A percentile compares a stretch with the other conserved stretches of the same genome.
Evolutionary conservation across 2,797 vertebrate genomes (phyloP).

Genomic region (Balearica regulorum): DNA sequence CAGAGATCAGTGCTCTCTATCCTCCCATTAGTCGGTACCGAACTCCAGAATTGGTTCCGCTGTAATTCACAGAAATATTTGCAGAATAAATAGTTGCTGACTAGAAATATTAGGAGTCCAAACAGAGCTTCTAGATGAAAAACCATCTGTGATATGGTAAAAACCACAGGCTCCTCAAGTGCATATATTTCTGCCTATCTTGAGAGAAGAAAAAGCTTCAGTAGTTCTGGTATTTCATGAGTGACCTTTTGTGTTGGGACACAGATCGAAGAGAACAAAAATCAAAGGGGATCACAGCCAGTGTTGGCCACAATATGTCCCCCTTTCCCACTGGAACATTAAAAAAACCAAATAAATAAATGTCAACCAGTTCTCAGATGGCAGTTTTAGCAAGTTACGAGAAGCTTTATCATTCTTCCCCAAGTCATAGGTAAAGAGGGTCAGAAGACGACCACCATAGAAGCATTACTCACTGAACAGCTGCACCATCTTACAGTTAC

Average conservation of each 20-base stretch:
- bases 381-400: background rate
- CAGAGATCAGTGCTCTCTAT: background rate
- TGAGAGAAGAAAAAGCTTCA: background rate
- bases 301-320: background rate
- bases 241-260: background rate
- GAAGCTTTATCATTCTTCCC: background rate
- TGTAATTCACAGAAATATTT: background rate
- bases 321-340: background rate
- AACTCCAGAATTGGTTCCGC: background rate
- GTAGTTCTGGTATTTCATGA: background rate
- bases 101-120: background rate
- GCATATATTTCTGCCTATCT: background rate
- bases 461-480: background rate
- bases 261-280: constrained; percentile 7
- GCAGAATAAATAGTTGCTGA: background rate
- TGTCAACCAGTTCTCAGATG: background rate
- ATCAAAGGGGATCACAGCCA: background rate
- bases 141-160: background rate
- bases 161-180: background rate
- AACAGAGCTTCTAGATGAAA: background rate
- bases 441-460: background rate
- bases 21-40: background rate
- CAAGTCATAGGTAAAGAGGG: background rate
- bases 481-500: background rate
- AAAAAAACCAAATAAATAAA: background rate